Base-by-base conservation (phyloP, 2,888 invertebrate species). In the Drymonia ruficornis region DNA sequence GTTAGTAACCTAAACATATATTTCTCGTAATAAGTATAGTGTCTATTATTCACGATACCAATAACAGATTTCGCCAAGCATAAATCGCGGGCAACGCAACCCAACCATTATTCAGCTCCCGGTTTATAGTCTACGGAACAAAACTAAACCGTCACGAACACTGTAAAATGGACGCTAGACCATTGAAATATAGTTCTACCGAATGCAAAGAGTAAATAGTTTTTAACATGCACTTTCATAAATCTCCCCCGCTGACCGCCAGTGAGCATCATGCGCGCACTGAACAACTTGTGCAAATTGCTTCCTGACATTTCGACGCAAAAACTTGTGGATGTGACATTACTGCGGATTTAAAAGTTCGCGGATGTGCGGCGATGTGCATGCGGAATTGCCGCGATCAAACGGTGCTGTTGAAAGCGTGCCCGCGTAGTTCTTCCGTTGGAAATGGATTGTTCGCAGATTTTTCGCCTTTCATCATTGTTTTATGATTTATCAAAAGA, bases 221-320 rank as follows among this genome's bases (percentile, higher is more conserved):
- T 80, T 81, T 76, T 76, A 78, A 74, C n/a, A 70, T 79, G 75
- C 72, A 76, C 59, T 79, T 79, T 76, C 77, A 82, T 81, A 82
- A 82, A 81, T 82, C 69, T 59, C 67, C 54, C 59, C 59, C 63
- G 60, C 70, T 74, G 74, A 75, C 74, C 72, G 63, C 74, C 56
- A 58, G 64, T 66, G 74, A 78, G 67, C 71, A 72, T 78, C 74
- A 67, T 61, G n/a, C n/a, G n/a, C n/a, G n/a, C n/a, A n/a, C n/a
- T 79, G 72, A 81, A 79, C 78, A 80, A 80, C 80, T 76, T 72
- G 72, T 66, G 63, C 70, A 78, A 81, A 83, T 81, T 79, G 78
- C 78, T 76, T 72, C 67, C 76, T 65, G 74, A 76, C 77, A 72
- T 78, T 72, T 74, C 65, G 58, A 67, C 67, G 70, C 66, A 73